Base-by-base conservation (phyloP, 2,797 vertebrate species). In the Silurus aristotelis region DNA sequence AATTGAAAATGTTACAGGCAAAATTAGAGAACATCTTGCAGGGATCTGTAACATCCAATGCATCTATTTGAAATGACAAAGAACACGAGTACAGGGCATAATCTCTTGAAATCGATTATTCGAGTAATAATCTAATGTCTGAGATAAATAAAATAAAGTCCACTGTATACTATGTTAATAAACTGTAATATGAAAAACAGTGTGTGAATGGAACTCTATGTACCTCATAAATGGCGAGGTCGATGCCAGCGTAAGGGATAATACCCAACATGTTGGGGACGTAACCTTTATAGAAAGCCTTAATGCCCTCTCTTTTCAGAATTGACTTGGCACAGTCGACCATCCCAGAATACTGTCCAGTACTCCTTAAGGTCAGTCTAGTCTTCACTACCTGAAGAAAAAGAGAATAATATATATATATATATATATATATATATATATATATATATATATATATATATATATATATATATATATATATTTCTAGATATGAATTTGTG, bases 241-340 rank as follows among this genome's bases (percentile, higher is more conserved):
- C 97, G 56, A 99, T 99, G 27, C 97, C 97, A 79, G 98, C 97
- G 0, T 98, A 98, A n/a, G 97, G 97, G 92, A 99, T 98, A 89
- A 99, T 98, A 83, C 98, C 97, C 84, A 99, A 86, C 63, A 98
- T 95, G 89, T 98, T 99, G 67, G 97, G 97, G 84, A 97, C 5
- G 79, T 98, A 98, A 58, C 97, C 97, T 92, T 97, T 98, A 92
- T 97, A 98, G 91, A 99, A 99, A 0, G 97, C 96, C 88, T 94
- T 95, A 68, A 96, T 78, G 10, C 97, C 97, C 92, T 98, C 97
- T 27, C 88, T 94, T 90, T 95, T 95, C 88, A 97, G 90, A 91
- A 98, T 98, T 89, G 96, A 96, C 94, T 96, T 97, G 87, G 95
- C 96, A 92, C 98, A 99, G 87, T 97, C 95, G 20, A 95, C 94